These are phyloP conservation scores for Aporophyla nigra DNA, from an alignment of 2,888 invertebrate genomes.

Conservation along the genomic window DNA sequence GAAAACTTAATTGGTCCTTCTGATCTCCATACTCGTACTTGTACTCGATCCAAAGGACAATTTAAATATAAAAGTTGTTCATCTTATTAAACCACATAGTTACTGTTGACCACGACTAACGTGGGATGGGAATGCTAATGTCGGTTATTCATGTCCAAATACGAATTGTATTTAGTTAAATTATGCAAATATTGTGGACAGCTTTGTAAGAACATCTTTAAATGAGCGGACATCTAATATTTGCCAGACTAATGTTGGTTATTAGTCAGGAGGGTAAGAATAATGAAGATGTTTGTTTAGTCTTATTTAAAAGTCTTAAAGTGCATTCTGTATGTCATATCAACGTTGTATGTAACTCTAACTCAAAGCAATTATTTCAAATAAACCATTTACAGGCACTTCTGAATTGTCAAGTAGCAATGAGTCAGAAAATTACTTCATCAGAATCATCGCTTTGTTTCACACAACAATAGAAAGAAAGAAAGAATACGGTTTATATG, in stretches of 20 bases:
- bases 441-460: not conserved
- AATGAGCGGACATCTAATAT: not conserved
- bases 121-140: conserved; percentile 12
- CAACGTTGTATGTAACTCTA: too few species aligned
- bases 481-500: too few species aligned
- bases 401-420: too few species aligned
- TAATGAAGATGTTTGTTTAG: not conserved
- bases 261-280: not conserved
- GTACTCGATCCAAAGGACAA: not conserved
- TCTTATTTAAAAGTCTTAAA: not conserved
- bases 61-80: not conserved
- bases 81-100: not conserved
- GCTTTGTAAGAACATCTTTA: not conserved
- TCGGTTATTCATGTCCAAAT: not conserved
- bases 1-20: not conserved
- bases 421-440: not conserved
- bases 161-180: not conserved
- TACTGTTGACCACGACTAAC: too few species aligned
- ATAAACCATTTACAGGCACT: too few species aligned
- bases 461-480: not conserved
- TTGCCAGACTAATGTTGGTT: conserved; percentile 13
- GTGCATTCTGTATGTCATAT: not conserved
- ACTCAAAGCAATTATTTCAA: too few species aligned
- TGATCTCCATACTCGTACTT: not conserved
- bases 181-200: conserved; percentile 13